Conservation (phyloP, 2,797 vertebrate species). For the Semotilus atromaculatus region DNA sequence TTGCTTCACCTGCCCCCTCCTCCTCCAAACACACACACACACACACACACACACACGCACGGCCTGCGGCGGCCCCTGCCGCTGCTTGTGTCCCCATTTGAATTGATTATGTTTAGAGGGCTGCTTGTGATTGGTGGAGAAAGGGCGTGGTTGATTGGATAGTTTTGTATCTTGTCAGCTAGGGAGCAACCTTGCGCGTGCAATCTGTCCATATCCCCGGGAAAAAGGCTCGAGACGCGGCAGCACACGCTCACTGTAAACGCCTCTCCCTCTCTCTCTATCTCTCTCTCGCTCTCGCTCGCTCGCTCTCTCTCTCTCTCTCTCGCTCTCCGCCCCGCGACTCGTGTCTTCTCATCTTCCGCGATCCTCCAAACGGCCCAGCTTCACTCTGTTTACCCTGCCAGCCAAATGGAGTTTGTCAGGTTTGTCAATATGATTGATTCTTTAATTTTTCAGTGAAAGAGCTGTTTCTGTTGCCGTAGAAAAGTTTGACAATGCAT, state of each 20-base stretch:
- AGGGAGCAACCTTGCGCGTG: conserved; percentile 88
- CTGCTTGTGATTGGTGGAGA: conserved; percentile 96
- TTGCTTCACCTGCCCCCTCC: conserved; percentile 84
- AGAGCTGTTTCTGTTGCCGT: conserved; percentile 53
- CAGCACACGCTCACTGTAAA: conserved; percentile 70
- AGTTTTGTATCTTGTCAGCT: conserved; percentile 95
- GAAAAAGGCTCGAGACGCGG: conserved; percentile 86
- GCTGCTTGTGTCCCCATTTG: conserved; percentile 86
- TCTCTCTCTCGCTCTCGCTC: not conserved
- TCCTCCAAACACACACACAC: not conserved
- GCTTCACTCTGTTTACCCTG: conserved; percentile 87
- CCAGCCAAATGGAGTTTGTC: conserved; percentile 98
- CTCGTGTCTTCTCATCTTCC: conserved; percentile 73
- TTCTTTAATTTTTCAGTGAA: conserved; percentile 79
- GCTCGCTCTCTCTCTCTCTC: conserved; percentile 39
- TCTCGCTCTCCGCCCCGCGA: conserved; percentile 58
- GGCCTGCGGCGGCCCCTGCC: conserved; percentile 69
- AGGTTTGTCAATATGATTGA: conserved; percentile 95
- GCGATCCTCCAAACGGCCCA: conserved; percentile 81
- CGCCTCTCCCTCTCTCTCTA: conserved; percentile 58
- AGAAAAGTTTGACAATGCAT: conserved; percentile 35
- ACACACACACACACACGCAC: conserved; percentile 27
- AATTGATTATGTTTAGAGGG: conserved; percentile 90
- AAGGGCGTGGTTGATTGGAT: conserved; percentile 94
- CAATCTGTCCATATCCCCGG: conserved; percentile 90